A percentile compares a stretch with the other conserved stretches of the same genome.
Conservation (phyloP, 2,113 vertebrate genomes). For the Podilymbus podiceps region DNA sequence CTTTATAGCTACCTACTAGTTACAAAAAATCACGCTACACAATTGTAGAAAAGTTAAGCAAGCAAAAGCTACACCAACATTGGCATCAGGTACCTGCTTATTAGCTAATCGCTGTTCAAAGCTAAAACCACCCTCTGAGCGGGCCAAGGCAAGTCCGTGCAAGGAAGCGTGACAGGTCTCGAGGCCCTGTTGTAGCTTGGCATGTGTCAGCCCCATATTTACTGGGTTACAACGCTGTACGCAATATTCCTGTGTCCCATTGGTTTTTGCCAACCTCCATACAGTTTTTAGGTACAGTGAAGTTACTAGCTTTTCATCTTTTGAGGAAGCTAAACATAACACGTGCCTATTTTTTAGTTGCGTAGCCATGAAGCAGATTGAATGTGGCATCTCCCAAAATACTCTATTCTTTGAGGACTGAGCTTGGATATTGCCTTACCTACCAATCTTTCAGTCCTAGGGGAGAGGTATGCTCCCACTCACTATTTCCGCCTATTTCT, state of each 20-base stretch:
- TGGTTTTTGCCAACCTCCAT: neutral
- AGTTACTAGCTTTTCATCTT: neutral
- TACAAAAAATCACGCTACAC: neutral
- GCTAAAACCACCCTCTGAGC: neutral
- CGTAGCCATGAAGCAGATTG: neutral
- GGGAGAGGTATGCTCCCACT: neutral
- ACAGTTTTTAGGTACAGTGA: neutral
- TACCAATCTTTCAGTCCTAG: neutral
- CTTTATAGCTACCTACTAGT: neutral
- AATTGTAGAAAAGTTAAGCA: neutral
- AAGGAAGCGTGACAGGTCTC: neutral
- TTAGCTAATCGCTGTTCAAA: neutral
- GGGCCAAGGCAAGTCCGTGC: too few relatives aligned
- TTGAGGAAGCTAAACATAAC: neutral
- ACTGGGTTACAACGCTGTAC: neutral
- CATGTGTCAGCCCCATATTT: neutral
- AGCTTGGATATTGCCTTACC: neutral
- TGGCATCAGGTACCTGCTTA: neutral
- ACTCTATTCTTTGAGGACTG: neutral
- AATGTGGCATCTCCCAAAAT: neutral
- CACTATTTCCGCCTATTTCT: neutral
- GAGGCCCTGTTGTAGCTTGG: neutral
- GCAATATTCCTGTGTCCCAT: neutral
- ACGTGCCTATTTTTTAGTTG: fast-evolving
- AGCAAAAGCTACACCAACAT: neutral